These are phyloP conservation scores for Acholoe squamosa DNA, from an alignment of 2,888 invertebrate species.

Conservation along the genomic window DNA sequence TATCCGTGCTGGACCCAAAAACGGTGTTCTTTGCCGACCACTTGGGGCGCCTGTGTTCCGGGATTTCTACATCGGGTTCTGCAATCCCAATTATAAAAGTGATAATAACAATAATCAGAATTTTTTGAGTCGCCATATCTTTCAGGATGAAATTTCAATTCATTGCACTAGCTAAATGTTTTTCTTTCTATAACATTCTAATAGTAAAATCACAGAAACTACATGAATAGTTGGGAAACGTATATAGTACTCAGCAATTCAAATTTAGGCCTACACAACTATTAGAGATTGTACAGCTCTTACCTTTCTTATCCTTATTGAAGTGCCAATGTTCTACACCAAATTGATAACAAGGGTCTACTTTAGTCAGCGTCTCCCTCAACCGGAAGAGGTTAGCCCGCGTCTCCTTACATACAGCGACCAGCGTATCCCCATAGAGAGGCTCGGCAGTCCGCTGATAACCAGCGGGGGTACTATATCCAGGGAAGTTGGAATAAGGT, in stretches of 20 bases:
- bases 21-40: slow-evolving; percentile 47
- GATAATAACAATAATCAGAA: too few species aligned
- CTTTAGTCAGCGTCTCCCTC: slow-evolving; percentile 44
- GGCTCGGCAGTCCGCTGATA: not conserved
- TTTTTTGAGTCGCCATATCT: too few species aligned
- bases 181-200: too few species aligned
- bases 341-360: slow-evolving; percentile 62
- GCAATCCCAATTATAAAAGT: too few species aligned
- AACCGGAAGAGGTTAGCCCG: slow-evolving; percentile 61
- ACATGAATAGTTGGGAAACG: too few species aligned
- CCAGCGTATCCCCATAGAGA: slow-evolving; percentile 60
- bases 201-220: too few species aligned
- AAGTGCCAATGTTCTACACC: slow-evolving; percentile 63
- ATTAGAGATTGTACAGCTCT: too few species aligned
- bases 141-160: too few species aligned
- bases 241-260: too few species aligned
- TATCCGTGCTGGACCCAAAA: not conserved
- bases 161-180: too few species aligned
- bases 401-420: slow-evolving; percentile 61
- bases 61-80: slow-evolving; percentile 7
- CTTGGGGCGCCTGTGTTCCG: slow-evolving; percentile 57
- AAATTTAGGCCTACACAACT: too few species aligned
- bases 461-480: slow-evolving; percentile 42
- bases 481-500: slow-evolving; percentile 36
- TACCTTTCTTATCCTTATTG: slow-evolving; percentile 40